phyloP scores from a whole-genome alignment of 2,888 invertebrate genomes.

The Pyrocoelia pectoralis region DNA sequence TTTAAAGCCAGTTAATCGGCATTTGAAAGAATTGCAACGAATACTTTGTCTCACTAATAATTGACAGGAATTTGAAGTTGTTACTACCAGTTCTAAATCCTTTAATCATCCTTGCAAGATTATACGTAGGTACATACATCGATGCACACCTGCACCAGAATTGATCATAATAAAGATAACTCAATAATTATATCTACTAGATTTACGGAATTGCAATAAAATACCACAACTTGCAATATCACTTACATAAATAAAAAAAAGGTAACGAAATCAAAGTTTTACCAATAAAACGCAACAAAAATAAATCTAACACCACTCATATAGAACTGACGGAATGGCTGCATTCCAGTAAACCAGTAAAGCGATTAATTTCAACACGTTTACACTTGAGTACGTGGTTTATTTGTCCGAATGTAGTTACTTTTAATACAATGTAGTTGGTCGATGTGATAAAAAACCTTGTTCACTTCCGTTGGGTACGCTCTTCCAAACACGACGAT shows the following conservation, averaged over 20 bases:
- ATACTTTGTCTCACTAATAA: too few species aligned
- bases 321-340: slow-evolving; percentile 34
- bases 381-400: slow-evolving; percentile 29
- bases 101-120: slow-evolving; percentile 12
- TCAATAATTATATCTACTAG: slow-evolving; percentile 5
- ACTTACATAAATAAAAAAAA: neutral
- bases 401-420: slow-evolving; percentile 44
- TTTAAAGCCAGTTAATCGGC: too few species aligned
- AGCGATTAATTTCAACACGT: slow-evolving; percentile 17
- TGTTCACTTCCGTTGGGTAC: slow-evolving; percentile 52
- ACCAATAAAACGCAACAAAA: slow-evolving; percentile 29
- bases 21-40: too few species aligned
- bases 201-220: neutral
- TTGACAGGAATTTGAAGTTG: slow-evolving; percentile 6
- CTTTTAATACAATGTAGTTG: slow-evolving; percentile 46
- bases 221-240: slow-evolving; percentile 1
- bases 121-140: neutral
- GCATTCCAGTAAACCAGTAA: slow-evolving; percentile 27
- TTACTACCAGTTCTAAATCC: slow-evolving; percentile 19
- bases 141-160: slow-evolving; percentile 1
- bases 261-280: slow-evolving; percentile 18
- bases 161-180: slow-evolving; percentile 13
- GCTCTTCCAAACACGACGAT: slow-evolving; percentile 39
- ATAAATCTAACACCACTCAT: slow-evolving; percentile 29
- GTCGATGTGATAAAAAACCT: slow-evolving; percentile 55